phyloP scores from a whole-genome alignment of 1,140 invertebrate genomes.

The Samia ricini region DNA sequence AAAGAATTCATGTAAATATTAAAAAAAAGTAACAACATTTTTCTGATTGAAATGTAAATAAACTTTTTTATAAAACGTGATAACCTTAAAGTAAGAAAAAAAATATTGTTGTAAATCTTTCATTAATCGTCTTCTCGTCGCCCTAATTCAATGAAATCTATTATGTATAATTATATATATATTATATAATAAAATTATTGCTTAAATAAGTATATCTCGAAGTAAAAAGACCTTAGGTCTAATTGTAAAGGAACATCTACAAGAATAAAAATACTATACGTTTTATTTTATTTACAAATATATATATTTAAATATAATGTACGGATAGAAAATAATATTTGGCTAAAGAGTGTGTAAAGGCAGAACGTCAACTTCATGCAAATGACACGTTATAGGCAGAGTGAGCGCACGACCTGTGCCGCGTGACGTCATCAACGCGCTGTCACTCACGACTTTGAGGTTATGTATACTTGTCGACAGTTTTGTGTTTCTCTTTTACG shows the following conservation, averaged over 20 bases:
- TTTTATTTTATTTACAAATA: constrained; percentile 60
- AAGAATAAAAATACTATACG: constrained; percentile 61
- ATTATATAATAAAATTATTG: constrained; percentile 55
- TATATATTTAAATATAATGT: constrained; percentile 43
- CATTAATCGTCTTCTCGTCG: background rate
- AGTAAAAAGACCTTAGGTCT: constrained; percentile 72
- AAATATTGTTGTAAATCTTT: too few species aligned
- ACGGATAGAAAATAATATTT: constrained; percentile 70
- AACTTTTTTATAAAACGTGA: too few species aligned
- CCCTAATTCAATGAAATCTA: background rate
- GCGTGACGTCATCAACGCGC: too few species aligned
- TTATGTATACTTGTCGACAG: too few species aligned
- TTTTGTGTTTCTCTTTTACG: too few species aligned
- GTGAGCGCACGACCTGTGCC: too few species aligned
- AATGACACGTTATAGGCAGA: background rate
- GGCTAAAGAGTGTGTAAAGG: constrained; percentile 57
- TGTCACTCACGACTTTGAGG: too few species aligned
- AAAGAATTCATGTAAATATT: too few species aligned
- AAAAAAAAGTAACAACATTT: too few species aligned
- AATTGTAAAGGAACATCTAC: constrained; percentile 66
- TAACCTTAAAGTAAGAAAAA: too few species aligned
- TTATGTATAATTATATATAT: too few species aligned
- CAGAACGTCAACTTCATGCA: background rate
- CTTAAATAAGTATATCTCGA: constrained; percentile 72
- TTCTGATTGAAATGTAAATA: too few species aligned